Evolutionary conservation across 2,888 invertebrate species (phyloP).

Genomic region (Koerneria pararmatus): DNA sequence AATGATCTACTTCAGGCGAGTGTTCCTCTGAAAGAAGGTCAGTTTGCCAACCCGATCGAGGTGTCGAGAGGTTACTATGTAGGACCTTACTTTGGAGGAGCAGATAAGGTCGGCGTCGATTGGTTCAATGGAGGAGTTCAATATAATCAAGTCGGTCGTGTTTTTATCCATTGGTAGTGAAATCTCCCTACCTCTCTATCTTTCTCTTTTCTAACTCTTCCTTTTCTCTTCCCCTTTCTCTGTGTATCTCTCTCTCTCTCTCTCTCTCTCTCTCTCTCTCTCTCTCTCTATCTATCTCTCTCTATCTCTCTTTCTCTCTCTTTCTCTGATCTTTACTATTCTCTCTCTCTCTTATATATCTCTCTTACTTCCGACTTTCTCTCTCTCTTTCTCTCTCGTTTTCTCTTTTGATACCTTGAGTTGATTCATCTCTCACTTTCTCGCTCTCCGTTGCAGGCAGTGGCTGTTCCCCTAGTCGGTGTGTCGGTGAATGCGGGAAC

Average conservation of each 20-base stretch:
- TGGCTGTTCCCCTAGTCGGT: conserved; percentile 48
- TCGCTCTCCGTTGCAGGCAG: conserved; percentile 30
- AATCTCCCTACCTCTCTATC: background rate
- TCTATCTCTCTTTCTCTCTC: too few relatives aligned
- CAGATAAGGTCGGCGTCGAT: conserved; percentile 50
- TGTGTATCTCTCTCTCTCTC: too few relatives aligned
- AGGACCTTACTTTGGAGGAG: conserved; percentile 48
- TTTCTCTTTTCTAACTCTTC: too few relatives aligned
- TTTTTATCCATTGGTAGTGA: background rate
- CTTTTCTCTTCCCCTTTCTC: background rate
- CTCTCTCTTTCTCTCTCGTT: too few relatives aligned
- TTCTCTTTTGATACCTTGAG: too few relatives aligned
- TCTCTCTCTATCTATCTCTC: background rate
- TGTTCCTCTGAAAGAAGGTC: conserved; percentile 48
- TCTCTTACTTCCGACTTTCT: too few relatives aligned
- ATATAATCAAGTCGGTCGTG: conserved; percentile 36
- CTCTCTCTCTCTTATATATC: background rate
- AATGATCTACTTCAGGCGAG: conserved; percentile 26
- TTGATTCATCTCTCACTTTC: background rate
- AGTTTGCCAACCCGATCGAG: conserved; percentile 43
- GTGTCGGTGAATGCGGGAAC: conserved; percentile 48
- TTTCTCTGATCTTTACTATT: background rate
- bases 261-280: background rate
- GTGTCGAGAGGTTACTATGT: conserved; percentile 49
- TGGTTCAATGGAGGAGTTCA: conserved; percentile 54